A percentile compares a stretch with the other conserved stretches of the same genome.
phyloP scores from a whole-genome alignment of 1,140 invertebrate genomes.

The Drosophila carrolli region DNA sequence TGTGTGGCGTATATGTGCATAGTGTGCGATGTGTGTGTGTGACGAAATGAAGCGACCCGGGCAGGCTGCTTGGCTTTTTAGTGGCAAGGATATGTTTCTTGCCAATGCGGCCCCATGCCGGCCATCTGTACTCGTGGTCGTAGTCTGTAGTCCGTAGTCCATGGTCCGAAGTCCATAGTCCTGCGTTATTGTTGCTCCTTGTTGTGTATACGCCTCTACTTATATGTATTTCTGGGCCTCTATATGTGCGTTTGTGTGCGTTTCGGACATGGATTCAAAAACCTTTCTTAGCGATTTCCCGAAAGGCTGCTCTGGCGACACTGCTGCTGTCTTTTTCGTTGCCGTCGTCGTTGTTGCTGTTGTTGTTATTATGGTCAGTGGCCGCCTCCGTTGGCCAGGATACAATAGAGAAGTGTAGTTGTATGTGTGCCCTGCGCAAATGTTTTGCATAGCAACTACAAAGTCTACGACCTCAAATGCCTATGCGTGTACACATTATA shows the following conservation, averaged over 20 bases:
- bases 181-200: constrained; percentile 51
- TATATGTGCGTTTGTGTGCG: constrained; percentile 22
- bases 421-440: constrained; percentile 34
- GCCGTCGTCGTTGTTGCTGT: constrained; percentile 17
- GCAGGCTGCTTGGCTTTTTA: constrained; percentile 61
- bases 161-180: constrained; percentile 17
- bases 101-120: constrained; percentile 43
- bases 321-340: constrained; percentile 58
- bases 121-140: constrained; percentile 34
- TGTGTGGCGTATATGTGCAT: constrained; percentile 10
- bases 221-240: constrained; percentile 9
- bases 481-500: constrained; percentile 40
- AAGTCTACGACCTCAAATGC: constrained; percentile 47
- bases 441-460: constrained; percentile 46
- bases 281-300: constrained; percentile 68
- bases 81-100: constrained; percentile 48
- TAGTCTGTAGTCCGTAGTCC: constrained; percentile 21
- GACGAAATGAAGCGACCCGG: constrained; percentile 51
- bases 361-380: constrained; percentile 38
- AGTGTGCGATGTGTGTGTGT: constrained; percentile 23
- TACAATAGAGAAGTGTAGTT: constrained; percentile 17
- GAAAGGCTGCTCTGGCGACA: constrained; percentile 40
- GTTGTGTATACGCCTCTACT: constrained; percentile 39
- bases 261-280: constrained; percentile 61
- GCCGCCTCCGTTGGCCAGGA: constrained; percentile 34